phyloP scores from a whole-genome alignment of 2,797 vertebrate genomes.

The Triplophysa yarkandensis region DNA sequence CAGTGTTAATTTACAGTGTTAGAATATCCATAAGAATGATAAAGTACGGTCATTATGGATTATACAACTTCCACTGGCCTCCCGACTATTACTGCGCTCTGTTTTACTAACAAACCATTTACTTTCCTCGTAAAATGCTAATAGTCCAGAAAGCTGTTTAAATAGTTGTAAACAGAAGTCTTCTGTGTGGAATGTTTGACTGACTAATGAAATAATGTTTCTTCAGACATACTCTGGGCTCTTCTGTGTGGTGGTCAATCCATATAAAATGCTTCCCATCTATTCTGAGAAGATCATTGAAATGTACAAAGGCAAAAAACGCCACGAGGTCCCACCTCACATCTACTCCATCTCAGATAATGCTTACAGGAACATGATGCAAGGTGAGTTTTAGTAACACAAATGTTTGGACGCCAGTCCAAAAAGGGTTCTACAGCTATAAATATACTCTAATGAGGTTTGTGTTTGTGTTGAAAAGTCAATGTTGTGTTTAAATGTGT shows the following conservation, averaged over 20 bases:
- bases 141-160: neutral
- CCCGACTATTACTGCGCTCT: conserved; percentile 3
- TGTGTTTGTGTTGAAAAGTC: neutral
- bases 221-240: conserved; percentile 93
- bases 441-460: too few species aligned
- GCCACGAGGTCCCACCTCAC: conserved; percentile 95
- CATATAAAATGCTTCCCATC: conserved; percentile 96
- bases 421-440: too few species aligned
- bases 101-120: conserved; percentile 30
- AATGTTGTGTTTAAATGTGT: neutral
- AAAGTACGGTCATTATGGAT: neutral
- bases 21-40: conserved; percentile 9
- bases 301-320: conserved; percentile 98
- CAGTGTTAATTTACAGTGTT: neutral
- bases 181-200: conserved; percentile 1
- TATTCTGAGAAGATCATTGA: conserved; percentile 96
- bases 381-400: conserved; percentile 79
- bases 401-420: neutral
- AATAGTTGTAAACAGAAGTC: neutral
- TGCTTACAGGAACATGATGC: conserved; percentile 97
- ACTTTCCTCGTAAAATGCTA: neutral
- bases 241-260: conserved; percentile 96
- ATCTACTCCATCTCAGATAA: conserved; percentile 97
- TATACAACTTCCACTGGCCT: conserved; percentile 7
- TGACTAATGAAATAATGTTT: conserved; percentile 4